A percentile compares a stretch with the other conserved stretches of the same genome.
These are phyloP conservation scores for Abrostola tripartita DNA, from an alignment of 2,888 invertebrate species.

Conservation along the genomic window DNA sequence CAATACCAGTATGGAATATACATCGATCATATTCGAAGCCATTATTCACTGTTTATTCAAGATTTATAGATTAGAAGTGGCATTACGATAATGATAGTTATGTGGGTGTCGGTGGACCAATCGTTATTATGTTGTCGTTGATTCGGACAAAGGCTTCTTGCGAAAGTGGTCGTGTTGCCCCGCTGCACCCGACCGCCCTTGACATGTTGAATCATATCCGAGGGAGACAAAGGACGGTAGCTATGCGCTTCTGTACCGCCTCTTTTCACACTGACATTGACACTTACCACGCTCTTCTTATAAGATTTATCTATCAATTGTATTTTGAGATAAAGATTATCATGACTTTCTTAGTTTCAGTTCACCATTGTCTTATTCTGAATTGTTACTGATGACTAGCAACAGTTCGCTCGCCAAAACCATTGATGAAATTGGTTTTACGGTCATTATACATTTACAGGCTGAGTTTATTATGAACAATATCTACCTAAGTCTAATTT, in stretches of 20 bases:
- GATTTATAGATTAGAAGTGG: slow-evolving; percentile 64
- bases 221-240: slow-evolving; percentile 48
- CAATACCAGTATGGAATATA: slow-evolving; percentile 17
- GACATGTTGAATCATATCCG: slow-evolving; percentile 67
- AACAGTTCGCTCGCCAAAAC: no score
- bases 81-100: slow-evolving; percentile 59
- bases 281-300: no score
- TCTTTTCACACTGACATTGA: background rate
- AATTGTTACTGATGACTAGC: no score
- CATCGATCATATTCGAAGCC: slow-evolving; percentile 54
- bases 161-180: slow-evolving; percentile 67
- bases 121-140: slow-evolving; percentile 52
- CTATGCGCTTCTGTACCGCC: slow-evolving; percentile 5
- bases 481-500: no score
- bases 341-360: no score
- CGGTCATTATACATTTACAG: no score
- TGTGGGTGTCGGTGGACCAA: slow-evolving; percentile 53
- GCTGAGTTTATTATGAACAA: no score
- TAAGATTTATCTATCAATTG: no score
- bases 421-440: no score
- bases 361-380: no score
- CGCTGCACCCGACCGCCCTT: slow-evolving; percentile 56
- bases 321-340: no score
- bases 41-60: slow-evolving; percentile 64
- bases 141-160: slow-evolving; percentile 64